Evolutionary conservation across 2,888 invertebrate genomes (phyloP), one percentile per base, ranked within the genome.

Genomic region (Agrotis exclamationis): DNA sequence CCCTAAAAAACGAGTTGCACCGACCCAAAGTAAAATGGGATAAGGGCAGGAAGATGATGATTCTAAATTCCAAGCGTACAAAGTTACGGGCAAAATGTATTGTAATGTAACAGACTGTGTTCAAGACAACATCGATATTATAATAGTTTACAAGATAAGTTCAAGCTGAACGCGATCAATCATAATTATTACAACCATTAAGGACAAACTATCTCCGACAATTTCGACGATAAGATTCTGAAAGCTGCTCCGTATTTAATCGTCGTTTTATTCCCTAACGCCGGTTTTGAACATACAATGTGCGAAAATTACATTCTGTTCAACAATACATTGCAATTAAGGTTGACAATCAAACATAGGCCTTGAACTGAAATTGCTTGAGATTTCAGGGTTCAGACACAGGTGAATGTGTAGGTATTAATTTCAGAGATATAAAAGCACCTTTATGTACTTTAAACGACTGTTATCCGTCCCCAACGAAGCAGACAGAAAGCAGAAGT

Each of bases 171-270:
- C 44, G 7, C 22, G 9, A 79, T 68, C 48, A 57, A 74, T 77
- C 68, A 79, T 50, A 62, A 62, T 62, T 62, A 79, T 50, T 39
- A 64, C 68, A 24, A 22, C 75, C 62, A 68, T 69, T 80, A 80
- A 50, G 48, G 6, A 45, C 14, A 47, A 74, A 65, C 45, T 62
- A 69, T 63, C 45, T 53, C 22, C 13, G n/a, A 62, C 22, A 69
- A 63, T 69, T 18, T 11, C 13, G 0, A 45, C n/a, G 62, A 65
- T 70, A 80, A 70, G 44, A 59, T 70, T 56, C 20, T 59, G n/a
- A 63, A 65, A 51, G 47, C 65, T 59, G n/a, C 54, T 63, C 39
- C 59, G 28, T 28, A 51, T 74, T 59, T 57, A 63, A 62, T 69
- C 24, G 60, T 68, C 48, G 33, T 57, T 75, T 57, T 65, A 69